Conservation (phyloP, 2,113 vertebrate genomes). For the Pachyramphus minor region DNA sequence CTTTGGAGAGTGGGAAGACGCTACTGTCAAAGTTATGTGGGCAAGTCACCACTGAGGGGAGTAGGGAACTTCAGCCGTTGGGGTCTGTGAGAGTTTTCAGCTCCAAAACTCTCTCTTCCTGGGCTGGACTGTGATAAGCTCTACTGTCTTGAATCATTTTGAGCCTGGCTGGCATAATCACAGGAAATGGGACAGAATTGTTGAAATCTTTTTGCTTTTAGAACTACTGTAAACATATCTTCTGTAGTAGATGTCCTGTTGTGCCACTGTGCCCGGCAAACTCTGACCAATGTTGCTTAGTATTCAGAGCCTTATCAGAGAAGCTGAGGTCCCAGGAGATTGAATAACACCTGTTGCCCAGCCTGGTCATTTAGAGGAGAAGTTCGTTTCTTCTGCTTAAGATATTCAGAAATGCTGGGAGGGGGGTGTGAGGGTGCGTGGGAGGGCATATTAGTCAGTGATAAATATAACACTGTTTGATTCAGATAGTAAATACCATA, state of each 20-base stretch:
- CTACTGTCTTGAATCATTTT: background rate
- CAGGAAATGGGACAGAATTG: background rate
- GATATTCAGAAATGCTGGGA: background rate
- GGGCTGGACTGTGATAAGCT: background rate
- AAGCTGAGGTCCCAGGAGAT: background rate
- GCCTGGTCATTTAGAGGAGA: background rate
- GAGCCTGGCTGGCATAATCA: background rate
- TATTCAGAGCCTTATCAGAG: background rate
- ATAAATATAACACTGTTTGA: background rate
- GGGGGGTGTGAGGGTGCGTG: too few relatives aligned
- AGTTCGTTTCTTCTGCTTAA: background rate
- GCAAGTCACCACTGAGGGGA: rapidly evolving
- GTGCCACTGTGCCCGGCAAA: background rate
- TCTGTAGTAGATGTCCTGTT: background rate
- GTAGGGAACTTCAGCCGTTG: background rate
- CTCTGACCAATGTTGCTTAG: background rate
- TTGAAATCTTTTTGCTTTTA: background rate
- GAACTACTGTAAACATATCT: background rate
- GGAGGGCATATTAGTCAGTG: background rate
- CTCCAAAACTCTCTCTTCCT: background rate
- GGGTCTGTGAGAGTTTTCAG: background rate
- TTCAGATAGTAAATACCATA: background rate
- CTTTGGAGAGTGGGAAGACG: background rate
- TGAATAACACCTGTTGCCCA: background rate
- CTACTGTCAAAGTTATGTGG: background rate